These are phyloP conservation scores for Takifugu ocellatus DNA, from an alignment of 2,797 vertebrate species.

Conservation along the genomic window DNA sequence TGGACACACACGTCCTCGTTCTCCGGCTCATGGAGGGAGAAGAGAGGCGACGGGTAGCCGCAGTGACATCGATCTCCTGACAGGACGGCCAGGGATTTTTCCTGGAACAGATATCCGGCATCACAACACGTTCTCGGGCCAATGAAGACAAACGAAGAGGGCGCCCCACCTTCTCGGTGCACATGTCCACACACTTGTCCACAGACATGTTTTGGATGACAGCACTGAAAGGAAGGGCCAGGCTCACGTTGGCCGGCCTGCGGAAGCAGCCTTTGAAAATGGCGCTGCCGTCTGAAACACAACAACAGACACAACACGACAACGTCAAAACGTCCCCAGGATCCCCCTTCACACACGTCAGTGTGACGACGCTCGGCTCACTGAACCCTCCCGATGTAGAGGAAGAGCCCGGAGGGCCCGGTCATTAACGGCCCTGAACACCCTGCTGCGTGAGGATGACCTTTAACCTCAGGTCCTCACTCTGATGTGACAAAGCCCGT, in stretches of 20 bases:
- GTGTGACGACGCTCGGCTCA: conserved; percentile 34
- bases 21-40: conserved; percentile 89
- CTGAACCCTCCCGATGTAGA: conserved; percentile 36
- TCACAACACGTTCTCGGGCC: conserved; percentile 1
- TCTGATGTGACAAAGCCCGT: conserved; percentile 12
- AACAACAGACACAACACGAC: conserved; percentile 17
- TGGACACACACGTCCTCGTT: conserved; percentile 89
- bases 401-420: conserved; percentile 32
- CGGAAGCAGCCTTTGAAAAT: conserved; percentile 95
- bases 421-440: conserved; percentile 24
- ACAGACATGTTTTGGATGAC: conserved; percentile 94
- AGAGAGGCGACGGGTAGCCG: conserved; percentile 87
- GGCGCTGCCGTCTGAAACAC: conserved; percentile 86
- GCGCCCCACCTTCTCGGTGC: conserved; percentile 86
- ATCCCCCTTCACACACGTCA: too few relatives aligned
- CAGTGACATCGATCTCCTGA: conserved; percentile 86
- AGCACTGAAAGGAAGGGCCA: conserved; percentile 82
- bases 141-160: background rate
- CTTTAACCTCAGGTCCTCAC: conserved; percentile 30
- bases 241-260: conserved; percentile 82
- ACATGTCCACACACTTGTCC: conserved; percentile 94
- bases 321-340: background rate
- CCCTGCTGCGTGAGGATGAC: conserved; percentile 35
- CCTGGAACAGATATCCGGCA: conserved; percentile 67
- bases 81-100: conserved; percentile 87